Percentiles rank a stretch among this genome's conserved stretches.
phyloP scores from a whole-genome alignment of 2,113 vertebrate genomes.

The Bombycilla garrulus region DNA sequence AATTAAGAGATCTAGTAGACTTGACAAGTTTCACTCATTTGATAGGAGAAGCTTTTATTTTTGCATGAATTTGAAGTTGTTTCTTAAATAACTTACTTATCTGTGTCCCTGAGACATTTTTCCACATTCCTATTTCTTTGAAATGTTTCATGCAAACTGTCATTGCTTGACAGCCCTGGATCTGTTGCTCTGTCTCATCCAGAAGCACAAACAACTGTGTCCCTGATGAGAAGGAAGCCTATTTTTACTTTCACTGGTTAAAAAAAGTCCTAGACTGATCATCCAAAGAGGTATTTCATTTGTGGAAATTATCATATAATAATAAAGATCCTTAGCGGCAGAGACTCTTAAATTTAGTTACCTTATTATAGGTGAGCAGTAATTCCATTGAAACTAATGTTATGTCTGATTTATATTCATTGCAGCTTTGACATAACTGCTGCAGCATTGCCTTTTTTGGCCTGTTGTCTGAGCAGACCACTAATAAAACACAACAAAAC shows the following conservation, averaged over 20 bases:
- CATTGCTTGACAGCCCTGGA: not conserved
- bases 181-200: not conserved
- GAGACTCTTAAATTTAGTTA: not conserved
- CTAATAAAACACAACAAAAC: not conserved
- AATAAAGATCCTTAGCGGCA: not conserved
- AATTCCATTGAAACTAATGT: not conserved
- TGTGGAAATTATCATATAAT: not conserved
- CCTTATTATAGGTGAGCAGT: not conserved
- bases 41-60: conserved; percentile 18
- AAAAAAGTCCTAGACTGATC: not conserved
- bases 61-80: conserved; percentile 25
- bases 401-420: not conserved
- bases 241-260: not conserved
- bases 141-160: conserved; percentile 1
- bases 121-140: not conserved
- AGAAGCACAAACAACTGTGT: not conserved
- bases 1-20: conserved; percentile 33
- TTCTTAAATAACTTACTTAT: conserved; percentile 36
- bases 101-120: conserved; percentile 13
- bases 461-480: not conserved
- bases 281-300: not conserved
- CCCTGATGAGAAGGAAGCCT: not conserved
- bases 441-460: not conserved
- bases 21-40: conserved; percentile 43
- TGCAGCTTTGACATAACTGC: not conserved